Evolutionary conservation across 1,140 invertebrate species (phyloP).

Genomic region (Acromyrmex charruanus): DNA sequence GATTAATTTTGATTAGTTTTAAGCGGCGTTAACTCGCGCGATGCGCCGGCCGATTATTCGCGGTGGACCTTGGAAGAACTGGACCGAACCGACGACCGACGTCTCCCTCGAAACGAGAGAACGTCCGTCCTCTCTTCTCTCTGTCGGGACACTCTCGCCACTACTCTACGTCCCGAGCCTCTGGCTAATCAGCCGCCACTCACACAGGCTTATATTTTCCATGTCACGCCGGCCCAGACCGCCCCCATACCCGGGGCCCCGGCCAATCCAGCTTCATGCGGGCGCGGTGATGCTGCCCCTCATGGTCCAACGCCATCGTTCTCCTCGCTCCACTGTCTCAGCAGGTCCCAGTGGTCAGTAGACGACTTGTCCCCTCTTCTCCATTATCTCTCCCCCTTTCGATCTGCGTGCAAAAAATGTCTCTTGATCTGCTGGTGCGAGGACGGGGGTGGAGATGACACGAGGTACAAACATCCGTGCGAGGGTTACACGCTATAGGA

Average conservation of each 20-base stretch:
- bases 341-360: neutral
- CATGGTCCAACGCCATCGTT: constrained; percentile 40
- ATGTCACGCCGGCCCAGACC: constrained; percentile 75
- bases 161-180: constrained; percentile 72
- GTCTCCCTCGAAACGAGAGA: constrained; percentile 34
- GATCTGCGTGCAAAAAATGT: constrained; percentile 44
- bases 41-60: constrained; percentile 51
- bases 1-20: constrained; percentile 87
- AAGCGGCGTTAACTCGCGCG: constrained; percentile 82
- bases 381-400: neutral
- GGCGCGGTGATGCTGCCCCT: constrained; percentile 67
- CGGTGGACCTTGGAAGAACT: constrained; percentile 63
- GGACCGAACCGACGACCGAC: constrained; percentile 29
- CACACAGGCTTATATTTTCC: constrained; percentile 86
- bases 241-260: constrained; percentile 78
- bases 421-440: constrained; percentile 5
- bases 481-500: constrained; percentile 15
- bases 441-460: constrained; percentile 27
- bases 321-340: neutral
- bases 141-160: constrained; percentile 71
- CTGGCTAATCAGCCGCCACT: constrained; percentile 83
- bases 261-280: constrained; percentile 80
- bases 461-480: constrained; percentile 21
- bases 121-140: constrained; percentile 54
- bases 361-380: constrained; percentile 8